phyloP scores from a whole-genome alignment of 2,888 invertebrate species.

The Thecocarcelia acutangulata region DNA sequence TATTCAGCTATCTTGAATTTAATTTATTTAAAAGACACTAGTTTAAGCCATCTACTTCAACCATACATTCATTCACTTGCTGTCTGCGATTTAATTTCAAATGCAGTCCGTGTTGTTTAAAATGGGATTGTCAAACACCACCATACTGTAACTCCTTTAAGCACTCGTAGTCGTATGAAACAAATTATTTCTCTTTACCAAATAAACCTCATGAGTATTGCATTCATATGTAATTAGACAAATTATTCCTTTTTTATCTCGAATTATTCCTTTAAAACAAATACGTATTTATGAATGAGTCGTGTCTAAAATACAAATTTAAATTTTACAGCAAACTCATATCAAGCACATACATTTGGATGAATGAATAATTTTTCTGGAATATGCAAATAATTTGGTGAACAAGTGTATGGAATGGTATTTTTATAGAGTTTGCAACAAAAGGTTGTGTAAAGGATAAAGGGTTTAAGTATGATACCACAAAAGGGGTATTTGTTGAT shows the following conservation, averaged over 20 bases:
- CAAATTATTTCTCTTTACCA: conserved; percentile 60
- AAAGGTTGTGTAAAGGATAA: neutral
- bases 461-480: conserved; percentile 14
- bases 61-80: neutral
- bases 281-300: conserved; percentile 45
- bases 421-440: neutral
- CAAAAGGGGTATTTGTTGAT: conserved; percentile 25
- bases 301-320: conserved; percentile 52
- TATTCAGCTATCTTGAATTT: too few species aligned
- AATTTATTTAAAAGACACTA: too few species aligned
- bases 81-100: conserved; percentile 26
- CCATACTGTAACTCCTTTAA: conserved; percentile 27
- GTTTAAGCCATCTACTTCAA: neutral
- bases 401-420: conserved; percentile 1
- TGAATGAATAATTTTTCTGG: conserved; percentile 42
- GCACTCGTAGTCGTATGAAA: conserved; percentile 47
- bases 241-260: conserved; percentile 29
- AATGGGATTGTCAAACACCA: conserved; percentile 15
- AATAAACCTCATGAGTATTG: conserved; percentile 54
- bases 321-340: conserved; percentile 14
- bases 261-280: conserved; percentile 39
- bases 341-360: conserved; percentile 7
- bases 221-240: conserved; percentile 60
- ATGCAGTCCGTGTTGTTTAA: conserved; percentile 26
- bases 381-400: conserved; percentile 48